Evolutionary conservation across 2,888 invertebrate species (phyloP), one percentile per base, ranked within the genome.

Genomic region (Heliconius cydno): DNA sequence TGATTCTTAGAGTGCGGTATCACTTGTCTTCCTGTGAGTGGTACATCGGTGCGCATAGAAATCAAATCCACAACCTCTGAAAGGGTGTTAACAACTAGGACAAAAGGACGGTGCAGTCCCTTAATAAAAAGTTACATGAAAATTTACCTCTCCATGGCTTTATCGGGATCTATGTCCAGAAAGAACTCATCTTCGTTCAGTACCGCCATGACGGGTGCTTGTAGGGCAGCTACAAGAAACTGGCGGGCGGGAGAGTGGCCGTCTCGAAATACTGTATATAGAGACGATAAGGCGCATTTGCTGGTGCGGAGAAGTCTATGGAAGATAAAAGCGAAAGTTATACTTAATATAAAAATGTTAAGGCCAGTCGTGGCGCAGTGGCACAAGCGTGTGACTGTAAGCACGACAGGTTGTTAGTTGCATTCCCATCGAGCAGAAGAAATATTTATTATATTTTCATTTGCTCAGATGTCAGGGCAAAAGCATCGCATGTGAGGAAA

Each of bases 151-250:
- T 97, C 96, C 84, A 97, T 95, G 78, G 97, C 96, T 89, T 98
- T 98, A 83, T 97, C 97, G 0, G 98, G 98, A 92, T 99, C 99
- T 60, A 98, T 97, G 89, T 99, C 99, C 76, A 99, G 96, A 92
- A 98, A 98, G 92, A 97, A 97, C 88, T 99, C 98, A 87, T 98
- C 98, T 85, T 98, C 98, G 90, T 98, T 98, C 65, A 99, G 95
- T 70, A 99, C 96, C 77, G 97, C 96, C 96, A 99, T 97, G 75
- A 99, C 97, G 0, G 99, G 99, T 70, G 97, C 97, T 90, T 98
- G 98, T 19, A 99, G 95, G 0, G 99, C 98, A 1, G 99, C 98
- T 4, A 98, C 97, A 34, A 99, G 96, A 93, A 99, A 99, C 86
- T 99, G 96, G 85, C 98, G 98, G 1, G 99, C 98, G 0, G 98